Percentiles rank a stretch among this genome's conserved stretches.
phyloP scores from a whole-genome alignment of 1,140 invertebrate genomes.

The Brevipalpus yothersi region DNA sequence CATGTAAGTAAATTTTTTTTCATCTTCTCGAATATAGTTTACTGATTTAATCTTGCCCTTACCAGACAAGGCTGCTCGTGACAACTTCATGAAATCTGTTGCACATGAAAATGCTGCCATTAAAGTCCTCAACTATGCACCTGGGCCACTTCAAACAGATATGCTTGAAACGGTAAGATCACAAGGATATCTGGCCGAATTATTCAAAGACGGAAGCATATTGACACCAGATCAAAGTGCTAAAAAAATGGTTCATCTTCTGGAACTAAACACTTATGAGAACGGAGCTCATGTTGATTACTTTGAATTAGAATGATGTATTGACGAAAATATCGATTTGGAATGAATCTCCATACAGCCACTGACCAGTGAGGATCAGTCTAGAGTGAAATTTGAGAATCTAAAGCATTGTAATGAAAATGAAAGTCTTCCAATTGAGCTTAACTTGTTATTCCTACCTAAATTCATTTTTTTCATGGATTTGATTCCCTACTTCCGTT shows the following conservation, averaged over 20 bases:
- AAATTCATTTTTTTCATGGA: too few relatives aligned
- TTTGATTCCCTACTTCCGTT: too few relatives aligned
- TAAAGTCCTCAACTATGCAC: conserved; percentile 66
- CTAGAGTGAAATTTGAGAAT: too few relatives aligned
- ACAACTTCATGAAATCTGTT: conserved; percentile 63
- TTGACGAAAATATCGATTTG: too few relatives aligned
- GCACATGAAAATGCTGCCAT: conserved; percentile 50
- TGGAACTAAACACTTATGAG: conserved; percentile 42
- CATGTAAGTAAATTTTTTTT: conserved; percentile 31
- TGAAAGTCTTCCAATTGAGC: too few relatives aligned
- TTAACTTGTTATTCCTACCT: too few relatives aligned
- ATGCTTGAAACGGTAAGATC: conserved; percentile 41
- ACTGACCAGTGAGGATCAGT: too few relatives aligned
- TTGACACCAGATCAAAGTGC: conserved; percentile 51
- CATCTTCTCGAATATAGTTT: background rate
- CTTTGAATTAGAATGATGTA: conserved; percentile 29
- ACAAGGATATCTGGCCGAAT: conserved; percentile 30
- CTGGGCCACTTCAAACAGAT: conserved; percentile 70
- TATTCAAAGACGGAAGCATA: conserved; percentile 32
- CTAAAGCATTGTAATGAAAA: too few relatives aligned
- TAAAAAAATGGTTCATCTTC: conserved; percentile 37
- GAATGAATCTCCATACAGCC: too few relatives aligned
- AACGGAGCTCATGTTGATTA: conserved; percentile 67
- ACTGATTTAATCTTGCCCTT: background rate
- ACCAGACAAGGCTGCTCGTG: conserved; percentile 40